Conservation (phyloP, 1,140 invertebrate species). For the Drosophila serrata region DNA sequence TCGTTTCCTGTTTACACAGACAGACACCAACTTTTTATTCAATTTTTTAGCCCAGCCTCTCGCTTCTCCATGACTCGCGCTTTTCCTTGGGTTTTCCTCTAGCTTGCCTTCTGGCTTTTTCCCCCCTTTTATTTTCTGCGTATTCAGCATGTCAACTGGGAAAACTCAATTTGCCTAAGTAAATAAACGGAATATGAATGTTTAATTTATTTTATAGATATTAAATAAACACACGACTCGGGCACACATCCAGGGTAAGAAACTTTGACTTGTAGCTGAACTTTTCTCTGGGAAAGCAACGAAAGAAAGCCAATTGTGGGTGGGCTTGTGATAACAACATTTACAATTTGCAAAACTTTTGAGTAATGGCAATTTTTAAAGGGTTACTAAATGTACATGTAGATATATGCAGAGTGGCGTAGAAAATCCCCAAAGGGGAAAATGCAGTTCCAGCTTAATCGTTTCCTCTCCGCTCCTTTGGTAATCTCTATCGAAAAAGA, state of each 20-base stretch:
- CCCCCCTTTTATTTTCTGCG: constrained; percentile 53
- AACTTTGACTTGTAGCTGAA: constrained; percentile 56
- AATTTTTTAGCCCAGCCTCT: constrained; percentile 12
- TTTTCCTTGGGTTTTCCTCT: constrained; percentile 24
- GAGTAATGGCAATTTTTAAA: constrained; percentile 17
- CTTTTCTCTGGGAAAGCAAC: constrained; percentile 24
- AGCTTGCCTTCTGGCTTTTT: constrained; percentile 18
- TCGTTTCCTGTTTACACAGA: constrained; percentile 75
- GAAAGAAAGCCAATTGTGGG: constrained; percentile 50
- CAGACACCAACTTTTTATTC: constrained; percentile 22
- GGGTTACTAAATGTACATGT: not conserved
- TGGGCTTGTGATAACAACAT: constrained; percentile 60
- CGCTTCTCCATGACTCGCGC: constrained; percentile 53
- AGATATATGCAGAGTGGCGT: not conserved
- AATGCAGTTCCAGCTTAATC: constrained; percentile 24
- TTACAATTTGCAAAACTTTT: constrained; percentile 62
- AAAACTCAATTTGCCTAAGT: constrained; percentile 83
- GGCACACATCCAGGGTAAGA: constrained; percentile 27
- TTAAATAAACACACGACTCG: constrained; percentile 76
- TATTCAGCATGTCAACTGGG: constrained; percentile 76
- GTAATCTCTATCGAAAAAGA: constrained; percentile 29
- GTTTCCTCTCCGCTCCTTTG: not conserved
- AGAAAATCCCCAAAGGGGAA: constrained; percentile 14
- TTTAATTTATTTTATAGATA: constrained; percentile 84
- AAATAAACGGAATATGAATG: constrained; percentile 83